Evolutionary conservation across 2,113 vertebrate genomes (phyloP).

Genomic region (Sapayoa aenigma): DNA sequence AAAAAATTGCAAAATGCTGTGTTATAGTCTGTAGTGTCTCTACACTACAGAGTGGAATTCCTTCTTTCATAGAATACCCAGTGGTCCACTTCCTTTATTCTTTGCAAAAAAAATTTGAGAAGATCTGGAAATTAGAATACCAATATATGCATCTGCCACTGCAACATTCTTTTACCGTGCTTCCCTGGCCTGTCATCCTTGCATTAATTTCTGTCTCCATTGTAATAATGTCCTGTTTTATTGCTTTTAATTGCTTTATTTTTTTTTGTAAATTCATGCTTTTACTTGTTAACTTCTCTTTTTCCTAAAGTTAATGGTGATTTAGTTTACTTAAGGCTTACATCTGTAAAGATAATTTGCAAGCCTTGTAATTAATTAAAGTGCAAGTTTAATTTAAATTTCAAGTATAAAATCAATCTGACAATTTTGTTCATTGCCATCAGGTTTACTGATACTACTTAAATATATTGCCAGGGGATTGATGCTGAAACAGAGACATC

Average conservation of each 20-base stretch:
- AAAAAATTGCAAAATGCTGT: not conserved
- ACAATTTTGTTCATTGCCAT: not conserved
- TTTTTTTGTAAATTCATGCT: not conserved
- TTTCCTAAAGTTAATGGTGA: not conserved
- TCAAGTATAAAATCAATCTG: not conserved
- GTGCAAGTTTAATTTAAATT: not conserved
- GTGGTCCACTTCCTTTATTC: not conserved
- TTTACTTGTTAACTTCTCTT: not conserved
- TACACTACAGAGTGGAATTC: not conserved
- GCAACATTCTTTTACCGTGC: not conserved
- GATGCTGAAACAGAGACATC: not conserved
- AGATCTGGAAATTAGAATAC: not conserved
- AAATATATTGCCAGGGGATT: not conserved
- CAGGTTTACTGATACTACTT: not conserved
- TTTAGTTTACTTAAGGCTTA: not conserved
- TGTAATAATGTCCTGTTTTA: not conserved
- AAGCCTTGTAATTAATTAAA: slow-evolving; percentile 2
- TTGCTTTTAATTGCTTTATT: not conserved
- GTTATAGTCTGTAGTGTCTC: not conserved
- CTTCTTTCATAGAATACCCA: not conserved
- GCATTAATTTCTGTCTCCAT: not conserved
- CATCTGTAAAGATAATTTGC: not conserved
- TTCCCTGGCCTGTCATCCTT: not conserved
- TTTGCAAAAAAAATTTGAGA: not conserved
- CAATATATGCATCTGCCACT: not conserved